Evolutionary conservation across 2,113 vertebrate species (phyloP).

Genomic region (Callipepla squamata): DNA sequence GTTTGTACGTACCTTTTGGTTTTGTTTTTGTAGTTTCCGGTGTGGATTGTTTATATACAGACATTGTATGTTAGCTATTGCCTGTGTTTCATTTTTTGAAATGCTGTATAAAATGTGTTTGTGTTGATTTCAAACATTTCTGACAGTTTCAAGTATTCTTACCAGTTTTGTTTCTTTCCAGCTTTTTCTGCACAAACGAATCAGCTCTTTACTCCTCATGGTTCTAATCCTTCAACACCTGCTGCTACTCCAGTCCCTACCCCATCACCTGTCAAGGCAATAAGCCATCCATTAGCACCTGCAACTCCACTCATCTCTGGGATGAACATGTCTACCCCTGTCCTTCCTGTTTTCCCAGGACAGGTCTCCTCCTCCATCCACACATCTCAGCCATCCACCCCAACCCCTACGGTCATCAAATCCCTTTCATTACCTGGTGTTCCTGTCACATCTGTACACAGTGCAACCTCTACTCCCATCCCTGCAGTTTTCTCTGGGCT

Average conservation of each 20-base stretch:
- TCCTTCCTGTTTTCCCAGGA: slow-evolving; percentile 78
- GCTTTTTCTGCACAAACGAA: slow-evolving; percentile 88
- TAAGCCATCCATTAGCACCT: slow-evolving; percentile 76
- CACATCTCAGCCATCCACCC: slow-evolving; percentile 70
- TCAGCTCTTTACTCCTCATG: slow-evolving; percentile 89
- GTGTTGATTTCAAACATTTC: slow-evolving; percentile 61
- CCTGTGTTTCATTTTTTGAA: slow-evolving; percentile 43
- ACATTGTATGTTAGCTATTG: slow-evolving; percentile 40
- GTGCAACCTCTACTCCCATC: slow-evolving; percentile 80
- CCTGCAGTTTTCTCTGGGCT: slow-evolving; percentile 89
- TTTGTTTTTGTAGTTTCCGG: background rate
- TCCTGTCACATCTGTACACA: slow-evolving; percentile 68
- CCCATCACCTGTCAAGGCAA: slow-evolving; percentile 82
- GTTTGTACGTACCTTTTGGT: background rate
- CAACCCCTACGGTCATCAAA: slow-evolving; percentile 79
- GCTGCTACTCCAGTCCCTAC: slow-evolving; percentile 82
- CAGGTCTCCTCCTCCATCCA: slow-evolving; percentile 74
- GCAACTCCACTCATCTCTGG: slow-evolving; percentile 69
- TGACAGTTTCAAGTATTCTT: slow-evolving; percentile 71
- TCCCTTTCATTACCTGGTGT: slow-evolving; percentile 69
- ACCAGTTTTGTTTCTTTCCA: slow-evolving; percentile 75
- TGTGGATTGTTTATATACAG: slow-evolving; percentile 23
- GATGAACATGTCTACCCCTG: slow-evolving; percentile 70
- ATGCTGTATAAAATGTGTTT: slow-evolving; percentile 57
- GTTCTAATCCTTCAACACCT: slow-evolving; percentile 84